phyloP scores from a whole-genome alignment of 2,797 vertebrate species.

The Pangasius krempfi region DNA sequence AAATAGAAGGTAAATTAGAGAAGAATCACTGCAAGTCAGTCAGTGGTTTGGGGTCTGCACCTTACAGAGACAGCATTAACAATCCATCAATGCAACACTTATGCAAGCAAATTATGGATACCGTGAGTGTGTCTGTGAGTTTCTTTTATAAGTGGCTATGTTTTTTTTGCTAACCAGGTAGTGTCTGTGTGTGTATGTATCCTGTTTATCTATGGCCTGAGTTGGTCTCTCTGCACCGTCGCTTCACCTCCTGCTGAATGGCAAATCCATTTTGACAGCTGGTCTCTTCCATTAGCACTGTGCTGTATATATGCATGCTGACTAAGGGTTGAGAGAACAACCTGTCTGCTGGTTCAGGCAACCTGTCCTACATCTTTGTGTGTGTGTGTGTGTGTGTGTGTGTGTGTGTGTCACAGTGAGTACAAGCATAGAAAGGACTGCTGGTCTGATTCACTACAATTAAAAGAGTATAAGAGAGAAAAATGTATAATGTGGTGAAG shows the following conservation, averaged over 20 bases:
- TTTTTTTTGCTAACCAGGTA: neutral
- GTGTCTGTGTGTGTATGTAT: neutral
- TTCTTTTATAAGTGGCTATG: neutral
- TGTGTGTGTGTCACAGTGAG: neutral
- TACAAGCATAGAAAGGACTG: neutral
- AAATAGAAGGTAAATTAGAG: neutral
- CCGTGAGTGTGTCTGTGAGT: neutral
- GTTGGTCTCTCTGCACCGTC: neutral
- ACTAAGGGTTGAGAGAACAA: slow-evolving; percentile 14
- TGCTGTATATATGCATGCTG: slow-evolving; percentile 32
- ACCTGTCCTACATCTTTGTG: neutral
- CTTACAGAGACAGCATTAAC: neutral
- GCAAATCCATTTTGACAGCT: slow-evolving; percentile 51
- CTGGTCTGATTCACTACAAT: neutral
- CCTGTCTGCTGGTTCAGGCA: slow-evolving; percentile 2
- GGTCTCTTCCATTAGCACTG: slow-evolving; percentile 37
- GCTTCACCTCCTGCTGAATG: slow-evolving; percentile 24
- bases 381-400: neutral
- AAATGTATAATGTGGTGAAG: neutral
- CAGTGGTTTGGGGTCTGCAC: neutral
- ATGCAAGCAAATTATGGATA: neutral
- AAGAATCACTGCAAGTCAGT: neutral
- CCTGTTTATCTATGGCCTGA: neutral
- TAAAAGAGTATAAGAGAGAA: neutral
- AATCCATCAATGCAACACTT: neutral